Evolutionary conservation across 2,797 vertebrate genomes (phyloP).

Genomic region (Xyrichtys novacula): DNA sequence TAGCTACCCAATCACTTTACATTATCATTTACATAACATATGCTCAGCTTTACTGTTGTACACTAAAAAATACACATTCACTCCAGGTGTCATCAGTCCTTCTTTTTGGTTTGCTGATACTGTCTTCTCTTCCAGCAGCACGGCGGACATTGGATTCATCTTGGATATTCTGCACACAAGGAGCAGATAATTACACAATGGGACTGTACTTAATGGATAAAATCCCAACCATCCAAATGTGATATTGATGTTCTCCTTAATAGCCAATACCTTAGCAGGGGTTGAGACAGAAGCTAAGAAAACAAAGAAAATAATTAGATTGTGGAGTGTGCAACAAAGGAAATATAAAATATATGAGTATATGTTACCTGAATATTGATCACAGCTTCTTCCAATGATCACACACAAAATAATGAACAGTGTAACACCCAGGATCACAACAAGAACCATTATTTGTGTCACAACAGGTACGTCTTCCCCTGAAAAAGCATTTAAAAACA

Average conservation of each 20-base stretch:
- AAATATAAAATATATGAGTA: too few relatives aligned
- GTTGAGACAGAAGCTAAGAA: too few relatives aligned
- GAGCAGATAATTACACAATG: not conserved
- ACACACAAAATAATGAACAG: not conserved
- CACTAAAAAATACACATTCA: conserved; percentile 35
- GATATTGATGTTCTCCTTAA: not conserved
- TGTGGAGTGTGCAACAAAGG: too few relatives aligned
- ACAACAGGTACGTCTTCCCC: too few relatives aligned
- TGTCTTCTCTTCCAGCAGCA: not conserved
- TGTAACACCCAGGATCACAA: not conserved
- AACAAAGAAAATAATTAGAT: too few relatives aligned
- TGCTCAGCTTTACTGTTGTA: conserved; percentile 11
- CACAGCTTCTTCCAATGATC: not conserved
- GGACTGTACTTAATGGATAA: not conserved
- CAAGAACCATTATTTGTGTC: not conserved
- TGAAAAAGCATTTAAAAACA: not conserved
- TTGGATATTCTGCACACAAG: not conserved
- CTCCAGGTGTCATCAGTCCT: not conserved
- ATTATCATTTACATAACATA: not conserved
- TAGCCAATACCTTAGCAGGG: too few relatives aligned
- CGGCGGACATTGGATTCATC: conserved; percentile 7
- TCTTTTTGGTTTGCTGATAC: conserved; percentile 1
- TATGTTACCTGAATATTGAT: not conserved
- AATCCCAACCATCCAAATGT: not conserved
- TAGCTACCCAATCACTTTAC: too few relatives aligned